Base-by-base conservation (phyloP, 2,888 invertebrate species). In the Drosophila pegasa region DNA sequence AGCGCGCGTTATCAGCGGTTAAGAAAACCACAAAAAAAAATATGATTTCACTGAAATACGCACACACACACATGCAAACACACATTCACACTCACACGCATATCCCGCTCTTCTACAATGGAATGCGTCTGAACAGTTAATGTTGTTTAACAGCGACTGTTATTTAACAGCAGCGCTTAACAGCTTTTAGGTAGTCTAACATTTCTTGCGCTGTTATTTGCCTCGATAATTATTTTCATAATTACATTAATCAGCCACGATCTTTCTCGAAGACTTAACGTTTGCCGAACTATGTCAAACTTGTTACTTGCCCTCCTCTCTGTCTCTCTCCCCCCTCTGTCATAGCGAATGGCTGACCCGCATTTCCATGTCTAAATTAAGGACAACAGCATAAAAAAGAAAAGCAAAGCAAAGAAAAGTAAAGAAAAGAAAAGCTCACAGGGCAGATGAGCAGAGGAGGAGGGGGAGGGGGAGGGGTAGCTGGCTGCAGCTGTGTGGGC, bases 321-420 rank as follows among this genome's bases (percentile, higher is more conserved):
- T 16, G 3, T 3, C 10, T 6, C 16, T 16, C 16, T 29, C 8
- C 8, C 5, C 8, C 27, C 3, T 8, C 14, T 9, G 25, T 5
- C 48, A 43, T 22, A 60, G 29, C 25, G 25, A 56, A 58, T 71
- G 64, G 68, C 45, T 85, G 83, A 85, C 85, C 87, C 85, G 87
- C 85, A 85, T 85, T 87, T 80, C 55, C 68, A 83, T 72, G 72
- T 83, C 78, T 75, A 83, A 87, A 85, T 85, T 85, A 85, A 85
- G 85, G 85, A 85, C 85, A 85, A 82, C 85, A 56, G 74, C 86
- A 85, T 78, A 78, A 64, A 63, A 54, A 31, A 37, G 18, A 47
- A 33, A 48, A 25, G 25, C 5, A 25, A 25, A 3, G 33, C 20
- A 33, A 33, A 31, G 31, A 71, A 71, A 82, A 84, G 84, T n/a